These are phyloP conservation scores for Pteronotus mesoamericanus DNA, from an alignment of 2,797 vertebrate genomes.

Conservation along the genomic window DNA sequence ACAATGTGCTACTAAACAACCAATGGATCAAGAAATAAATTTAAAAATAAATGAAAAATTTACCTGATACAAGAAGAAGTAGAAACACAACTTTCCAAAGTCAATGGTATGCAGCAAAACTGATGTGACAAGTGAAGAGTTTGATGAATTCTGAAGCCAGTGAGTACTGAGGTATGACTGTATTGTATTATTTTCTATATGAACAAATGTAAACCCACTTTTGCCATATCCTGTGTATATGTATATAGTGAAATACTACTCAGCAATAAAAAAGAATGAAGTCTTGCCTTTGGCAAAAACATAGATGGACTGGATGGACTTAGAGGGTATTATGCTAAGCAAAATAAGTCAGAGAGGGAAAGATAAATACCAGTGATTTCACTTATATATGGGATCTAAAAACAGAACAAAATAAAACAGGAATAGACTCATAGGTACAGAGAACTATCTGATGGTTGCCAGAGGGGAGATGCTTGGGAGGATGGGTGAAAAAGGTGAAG, in stretches of 20 bases:
- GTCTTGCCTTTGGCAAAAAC: background rate
- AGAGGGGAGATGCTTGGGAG: background rate
- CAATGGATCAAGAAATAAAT: background rate
- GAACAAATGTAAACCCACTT: background rate
- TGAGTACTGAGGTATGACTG: background rate
- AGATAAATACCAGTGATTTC: background rate
- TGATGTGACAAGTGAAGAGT: background rate
- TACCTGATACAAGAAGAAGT: background rate
- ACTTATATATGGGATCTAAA: background rate
- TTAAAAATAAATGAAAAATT: background rate
- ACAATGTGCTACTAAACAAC: background rate
- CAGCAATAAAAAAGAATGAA: background rate
- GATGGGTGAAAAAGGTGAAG: background rate
- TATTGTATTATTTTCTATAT: background rate
- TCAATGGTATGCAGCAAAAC: background rate
- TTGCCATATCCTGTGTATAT: background rate
- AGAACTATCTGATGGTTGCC: background rate
- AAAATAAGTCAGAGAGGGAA: background rate
- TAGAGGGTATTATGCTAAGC: background rate
- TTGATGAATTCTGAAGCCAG: background rate
- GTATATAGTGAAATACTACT: background rate
- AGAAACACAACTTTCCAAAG: background rate
- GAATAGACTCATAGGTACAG: background rate
- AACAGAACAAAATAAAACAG: background rate
- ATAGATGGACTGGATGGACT: background rate